Evolutionary conservation across 2,113 vertebrate species (phyloP).

Genomic region (Sclerurus mexicanus): DNA sequence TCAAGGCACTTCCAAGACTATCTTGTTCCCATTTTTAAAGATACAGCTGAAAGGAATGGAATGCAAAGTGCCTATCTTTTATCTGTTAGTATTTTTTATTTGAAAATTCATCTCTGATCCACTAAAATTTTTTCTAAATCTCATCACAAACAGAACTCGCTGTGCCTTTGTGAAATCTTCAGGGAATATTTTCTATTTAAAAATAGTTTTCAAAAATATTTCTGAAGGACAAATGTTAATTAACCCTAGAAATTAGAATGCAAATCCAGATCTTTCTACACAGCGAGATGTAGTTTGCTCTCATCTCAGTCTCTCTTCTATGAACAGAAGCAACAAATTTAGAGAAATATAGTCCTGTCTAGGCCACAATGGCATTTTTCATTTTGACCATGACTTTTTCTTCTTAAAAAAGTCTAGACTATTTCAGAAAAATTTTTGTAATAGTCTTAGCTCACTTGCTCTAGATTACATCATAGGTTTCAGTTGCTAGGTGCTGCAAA

Average conservation of each 20-base stretch:
- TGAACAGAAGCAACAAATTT: not conserved
- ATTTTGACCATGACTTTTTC: not conserved
- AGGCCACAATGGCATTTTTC: not conserved
- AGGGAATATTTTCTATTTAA: not conserved
- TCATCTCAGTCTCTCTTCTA: not conserved
- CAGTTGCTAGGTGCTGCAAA: not conserved
- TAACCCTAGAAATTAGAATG: not conserved
- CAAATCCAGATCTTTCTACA: not conserved
- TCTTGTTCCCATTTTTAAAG: slow-evolving; percentile 51
- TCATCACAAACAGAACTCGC: not conserved
- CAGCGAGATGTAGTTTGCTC: not conserved
- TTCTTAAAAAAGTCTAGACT: not conserved
- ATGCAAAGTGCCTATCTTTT: slow-evolving; percentile 8
- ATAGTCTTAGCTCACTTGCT: not conserved
- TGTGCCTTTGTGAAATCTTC: not conserved
- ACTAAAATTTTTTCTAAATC: not conserved
- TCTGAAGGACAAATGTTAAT: not conserved
- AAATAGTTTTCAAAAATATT: not conserved
- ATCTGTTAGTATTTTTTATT: not conserved
- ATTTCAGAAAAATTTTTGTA: not conserved
- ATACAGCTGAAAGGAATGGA: slow-evolving; percentile 28
- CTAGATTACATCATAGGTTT: not conserved
- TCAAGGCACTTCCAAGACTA: slow-evolving; percentile 18
- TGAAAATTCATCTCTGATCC: not conserved
- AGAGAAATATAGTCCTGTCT: not conserved